A percentile compares a stretch with the other conserved stretches of the same genome.
Conservation (phyloP, 2,113 vertebrate species). For the Jaculus jaculus region DNA sequence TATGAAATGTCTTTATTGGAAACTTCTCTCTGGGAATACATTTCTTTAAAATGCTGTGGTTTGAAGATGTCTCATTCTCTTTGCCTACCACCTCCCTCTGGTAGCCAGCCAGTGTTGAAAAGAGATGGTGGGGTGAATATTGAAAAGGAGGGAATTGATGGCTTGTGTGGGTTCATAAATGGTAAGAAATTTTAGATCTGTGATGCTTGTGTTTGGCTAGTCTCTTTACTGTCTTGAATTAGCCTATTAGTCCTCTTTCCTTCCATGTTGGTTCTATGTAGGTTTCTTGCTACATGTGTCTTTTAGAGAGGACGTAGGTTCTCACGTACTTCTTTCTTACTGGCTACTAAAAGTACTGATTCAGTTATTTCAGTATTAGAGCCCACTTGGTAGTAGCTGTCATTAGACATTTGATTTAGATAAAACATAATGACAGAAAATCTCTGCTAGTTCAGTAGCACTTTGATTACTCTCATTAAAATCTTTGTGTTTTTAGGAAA, state of each 20-base stretch:
- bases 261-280: background rate
- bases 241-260: background rate
- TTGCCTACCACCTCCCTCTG: background rate
- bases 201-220: slow-evolving; percentile 4
- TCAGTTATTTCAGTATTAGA: slow-evolving; percentile 26
- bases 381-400: background rate
- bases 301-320: background rate
- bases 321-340: slow-evolving; percentile 18
- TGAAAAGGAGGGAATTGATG: background rate
- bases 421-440: background rate
- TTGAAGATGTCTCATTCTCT: background rate
- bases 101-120: background rate
- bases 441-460: background rate
- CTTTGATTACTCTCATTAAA: background rate
- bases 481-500: background rate
- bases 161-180: background rate
- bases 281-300: background rate
- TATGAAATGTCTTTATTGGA: slow-evolving; percentile 27
- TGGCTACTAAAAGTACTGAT: background rate
- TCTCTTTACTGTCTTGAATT: slow-evolving; percentile 1
- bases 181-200: slow-evolving; percentile 7
- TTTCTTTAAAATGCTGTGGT: background rate
- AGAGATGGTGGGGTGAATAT: background rate
- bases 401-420: slow-evolving; percentile 36
- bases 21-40: background rate